Evolutionary conservation across 1,140 invertebrate genomes (phyloP).

Genomic region (Megalonaias nervosa): DNA sequence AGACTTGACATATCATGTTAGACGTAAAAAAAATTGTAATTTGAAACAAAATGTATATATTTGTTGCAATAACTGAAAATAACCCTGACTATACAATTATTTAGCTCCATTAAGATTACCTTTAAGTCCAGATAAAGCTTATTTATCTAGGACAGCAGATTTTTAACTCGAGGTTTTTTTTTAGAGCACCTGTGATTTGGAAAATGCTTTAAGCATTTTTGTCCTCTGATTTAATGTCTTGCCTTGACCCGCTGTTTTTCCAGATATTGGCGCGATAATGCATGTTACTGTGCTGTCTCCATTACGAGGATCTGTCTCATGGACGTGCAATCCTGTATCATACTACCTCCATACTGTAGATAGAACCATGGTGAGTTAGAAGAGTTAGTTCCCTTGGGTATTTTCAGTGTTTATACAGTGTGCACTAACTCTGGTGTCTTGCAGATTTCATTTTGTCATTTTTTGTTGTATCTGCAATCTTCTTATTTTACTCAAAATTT

Average conservation of each 20-base stretch:
- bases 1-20: no score
- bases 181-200: neutral
- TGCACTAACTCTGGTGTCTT: no score
- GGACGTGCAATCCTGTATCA: constrained; percentile 97
- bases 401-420: no score
- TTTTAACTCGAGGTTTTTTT: neutral
- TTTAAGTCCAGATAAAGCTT: neutral
- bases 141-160: neutral
- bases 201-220: neutral
- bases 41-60: no score
- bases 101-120: neutral
- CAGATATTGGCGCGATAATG: constrained; percentile 98
- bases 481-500: no score
- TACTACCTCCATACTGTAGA: constrained; percentile 98
- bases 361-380: constrained; percentile 61
- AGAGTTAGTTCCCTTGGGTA: constrained; percentile 27
- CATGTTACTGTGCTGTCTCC: constrained; percentile 96
- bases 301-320: constrained; percentile 93
- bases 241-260: constrained; percentile 33
- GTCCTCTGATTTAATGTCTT: constrained; percentile 9
- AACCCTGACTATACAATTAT: no score
- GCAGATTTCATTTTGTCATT: no score
- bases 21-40: no score
- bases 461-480: no score
- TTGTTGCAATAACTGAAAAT: no score